These are phyloP conservation scores for Orycteropus afer DNA, from an alignment of 2,113 vertebrate species.

Conservation along the genomic window DNA sequence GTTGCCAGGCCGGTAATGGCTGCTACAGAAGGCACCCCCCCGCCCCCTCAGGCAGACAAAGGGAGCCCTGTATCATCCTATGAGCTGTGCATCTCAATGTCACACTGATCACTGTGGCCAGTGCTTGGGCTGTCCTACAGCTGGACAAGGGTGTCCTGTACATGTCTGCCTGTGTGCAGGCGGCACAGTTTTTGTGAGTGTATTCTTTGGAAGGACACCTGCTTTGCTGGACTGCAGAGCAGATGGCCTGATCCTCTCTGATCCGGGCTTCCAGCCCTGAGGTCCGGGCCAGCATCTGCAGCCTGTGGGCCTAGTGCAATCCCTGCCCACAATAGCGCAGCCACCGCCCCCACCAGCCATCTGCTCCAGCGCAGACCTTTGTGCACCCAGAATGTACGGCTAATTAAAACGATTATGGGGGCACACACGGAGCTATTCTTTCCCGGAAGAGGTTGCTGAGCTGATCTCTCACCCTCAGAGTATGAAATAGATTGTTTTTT, in stretches of 20 bases:
- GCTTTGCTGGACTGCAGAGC: slow-evolving; percentile 74
- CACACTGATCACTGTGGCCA: slow-evolving; percentile 55
- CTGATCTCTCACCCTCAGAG: neutral
- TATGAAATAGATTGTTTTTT: accelerated
- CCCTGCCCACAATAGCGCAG: slow-evolving; percentile 70
- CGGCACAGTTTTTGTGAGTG: slow-evolving; percentile 60
- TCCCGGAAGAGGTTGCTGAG: neutral
- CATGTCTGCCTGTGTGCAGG: neutral
- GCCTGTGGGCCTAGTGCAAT: neutral
- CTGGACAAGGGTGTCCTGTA: slow-evolving; percentile 67
- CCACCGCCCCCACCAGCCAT: slow-evolving; percentile 80
- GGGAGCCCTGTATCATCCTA: neutral
- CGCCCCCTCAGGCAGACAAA: slow-evolving; percentile 70
- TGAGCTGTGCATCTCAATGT: neutral
- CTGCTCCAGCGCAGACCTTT: slow-evolving; percentile 84
- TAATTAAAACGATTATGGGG: slow-evolving; percentile 82
- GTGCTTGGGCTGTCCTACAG: slow-evolving; percentile 56
- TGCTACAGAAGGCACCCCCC: neutral
- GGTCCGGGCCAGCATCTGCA: slow-evolving; percentile 80
- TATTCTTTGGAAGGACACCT: slow-evolving; percentile 54
- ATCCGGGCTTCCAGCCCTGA: slow-evolving; percentile 39
- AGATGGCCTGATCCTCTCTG: slow-evolving; percentile 83
- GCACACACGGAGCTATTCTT: neutral
- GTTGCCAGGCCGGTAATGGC: slow-evolving; percentile 46
- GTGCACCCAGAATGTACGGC: slow-evolving; percentile 78